phyloP scores from a whole-genome alignment of 2,888 invertebrate genomes.

The Ptycholaimellus sp. region DNA sequence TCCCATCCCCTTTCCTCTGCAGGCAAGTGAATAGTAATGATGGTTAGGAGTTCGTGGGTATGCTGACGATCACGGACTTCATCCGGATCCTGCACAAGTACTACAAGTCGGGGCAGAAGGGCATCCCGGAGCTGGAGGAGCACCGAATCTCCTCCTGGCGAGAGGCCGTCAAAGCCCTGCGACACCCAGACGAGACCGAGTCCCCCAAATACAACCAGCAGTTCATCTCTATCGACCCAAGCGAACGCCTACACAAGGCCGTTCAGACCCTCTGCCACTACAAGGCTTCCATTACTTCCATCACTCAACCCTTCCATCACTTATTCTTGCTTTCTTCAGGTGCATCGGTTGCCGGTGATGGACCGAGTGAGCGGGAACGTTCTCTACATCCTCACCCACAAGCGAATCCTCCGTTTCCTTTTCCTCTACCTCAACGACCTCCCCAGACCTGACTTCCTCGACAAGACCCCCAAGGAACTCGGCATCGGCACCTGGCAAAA shows the following conservation, averaged over 20 bases:
- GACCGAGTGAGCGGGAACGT: slow-evolving; percentile 32
- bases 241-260: slow-evolving; percentile 28
- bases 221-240: slow-evolving; percentile 31
- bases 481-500: slow-evolving; percentile 24
- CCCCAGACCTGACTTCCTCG: slow-evolving; percentile 21
- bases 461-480: slow-evolving; percentile 20
- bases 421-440: slow-evolving; percentile 30
- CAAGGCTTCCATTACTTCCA: slow-evolving; percentile 8
- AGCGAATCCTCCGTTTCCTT: slow-evolving; percentile 33
- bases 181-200: too few species aligned
- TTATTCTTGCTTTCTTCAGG: too few species aligned
- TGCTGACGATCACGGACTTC: slow-evolving; percentile 36
- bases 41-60: slow-evolving; percentile 45
- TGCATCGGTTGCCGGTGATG: slow-evolving; percentile 33
- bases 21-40: too few species aligned
- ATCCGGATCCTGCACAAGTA: slow-evolving; percentile 31
- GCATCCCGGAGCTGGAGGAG: slow-evolving; percentile 32
- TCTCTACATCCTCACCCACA: slow-evolving; percentile 34
- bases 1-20: too few species aligned
- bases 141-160: slow-evolving; percentile 34
- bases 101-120: background rate
- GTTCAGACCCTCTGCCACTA: slow-evolving; percentile 28
- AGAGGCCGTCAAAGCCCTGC: slow-evolving; percentile 18
- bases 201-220: slow-evolving; percentile 12
- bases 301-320: slow-evolving; percentile 10